Evolutionary conservation across 2,797 vertebrate species (phyloP), one percentile per base, ranked within the genome.

Genomic region (Protosalanx chinensis): DNA sequence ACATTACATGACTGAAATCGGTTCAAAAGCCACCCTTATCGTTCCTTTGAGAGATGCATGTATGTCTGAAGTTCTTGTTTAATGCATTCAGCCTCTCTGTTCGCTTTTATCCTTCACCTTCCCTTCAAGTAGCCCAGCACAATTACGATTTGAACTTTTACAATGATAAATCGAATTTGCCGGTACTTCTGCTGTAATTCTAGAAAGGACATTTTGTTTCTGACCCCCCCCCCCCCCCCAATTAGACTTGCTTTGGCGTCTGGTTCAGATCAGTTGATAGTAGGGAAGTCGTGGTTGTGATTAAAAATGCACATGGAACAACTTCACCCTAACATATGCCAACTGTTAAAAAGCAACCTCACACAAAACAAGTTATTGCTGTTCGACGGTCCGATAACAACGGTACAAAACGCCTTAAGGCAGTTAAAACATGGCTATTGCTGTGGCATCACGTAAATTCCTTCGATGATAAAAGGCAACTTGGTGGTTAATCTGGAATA

Each of bases 1-100:
- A 30, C 64, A 20, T 67, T 16, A 23, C 18, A 64, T 15, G 59
- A 46, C 65, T 65, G 64, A 64, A 71, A 72, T 68, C 33, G 41
- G 71, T 72, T 73, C 68, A 64, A 62, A 69, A 51, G 72, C 62
- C 61, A 51, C 66, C 53, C 53, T 59, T 59, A 46, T 7, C 57
- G 63, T 61, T 57, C 37, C 60, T 66, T 64, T n/a, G 66, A 69
- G 66, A 69, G 60, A 67, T 6, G 61, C 32, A 33, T 57, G 32
- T 23, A 41, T 62, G 71, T 23, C 53, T 62, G 71, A 41, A 58
- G 57, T 30, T 30, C 30, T 29, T 56, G 61, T 65, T 10, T n/a
- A 60, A 66, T 62, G 61, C 66, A 53, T 49, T 56, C 51, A 13
- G 41, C 61, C 8, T 16, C 59, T 72, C 58, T 67, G 51, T 68